Percentiles rank a stretch among this genome's conserved stretches.
phyloP scores from a whole-genome alignment of 2,888 invertebrate species.

The Cylindroiulus punctatus region DNA sequence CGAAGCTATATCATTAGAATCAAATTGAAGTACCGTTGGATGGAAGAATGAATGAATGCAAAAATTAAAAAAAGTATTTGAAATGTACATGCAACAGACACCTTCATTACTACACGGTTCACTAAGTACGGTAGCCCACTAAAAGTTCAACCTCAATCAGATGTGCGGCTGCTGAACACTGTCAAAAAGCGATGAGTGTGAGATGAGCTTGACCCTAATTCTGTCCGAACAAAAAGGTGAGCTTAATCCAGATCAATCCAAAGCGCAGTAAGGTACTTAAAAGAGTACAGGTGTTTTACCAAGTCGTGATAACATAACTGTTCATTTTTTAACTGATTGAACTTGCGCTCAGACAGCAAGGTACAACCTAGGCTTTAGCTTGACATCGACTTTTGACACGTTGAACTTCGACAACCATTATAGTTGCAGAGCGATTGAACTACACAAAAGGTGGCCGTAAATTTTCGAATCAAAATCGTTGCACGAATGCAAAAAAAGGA shows the following conservation, averaged over 20 bases:
- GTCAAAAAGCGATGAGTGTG: background rate
- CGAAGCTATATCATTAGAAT: background rate
- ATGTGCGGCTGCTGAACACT: background rate
- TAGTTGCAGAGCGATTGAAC: background rate
- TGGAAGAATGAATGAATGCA: background rate
- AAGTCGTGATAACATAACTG: background rate
- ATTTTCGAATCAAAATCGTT: background rate
- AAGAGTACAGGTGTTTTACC: background rate
- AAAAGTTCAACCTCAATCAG: background rate
- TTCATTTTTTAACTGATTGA: background rate
- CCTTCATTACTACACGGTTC: background rate
- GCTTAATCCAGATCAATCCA: background rate
- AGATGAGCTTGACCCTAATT: background rate
- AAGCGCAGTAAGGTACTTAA: background rate
- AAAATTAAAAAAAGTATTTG: too few species aligned
- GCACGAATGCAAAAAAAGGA: background rate
- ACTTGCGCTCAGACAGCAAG: slow-evolving; percentile 2
- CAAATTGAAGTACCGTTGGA: background rate
- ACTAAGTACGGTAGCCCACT: background rate
- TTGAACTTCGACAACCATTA: slow-evolving; percentile 26
- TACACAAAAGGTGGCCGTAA: background rate
- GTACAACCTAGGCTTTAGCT: slow-evolving; percentile 25
- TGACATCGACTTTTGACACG: slow-evolving; percentile 39
- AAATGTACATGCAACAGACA: background rate
- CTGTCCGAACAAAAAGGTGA: background rate